phyloP scores from a whole-genome alignment of 2,797 vertebrate species.

The Ceryle rudis region DNA sequence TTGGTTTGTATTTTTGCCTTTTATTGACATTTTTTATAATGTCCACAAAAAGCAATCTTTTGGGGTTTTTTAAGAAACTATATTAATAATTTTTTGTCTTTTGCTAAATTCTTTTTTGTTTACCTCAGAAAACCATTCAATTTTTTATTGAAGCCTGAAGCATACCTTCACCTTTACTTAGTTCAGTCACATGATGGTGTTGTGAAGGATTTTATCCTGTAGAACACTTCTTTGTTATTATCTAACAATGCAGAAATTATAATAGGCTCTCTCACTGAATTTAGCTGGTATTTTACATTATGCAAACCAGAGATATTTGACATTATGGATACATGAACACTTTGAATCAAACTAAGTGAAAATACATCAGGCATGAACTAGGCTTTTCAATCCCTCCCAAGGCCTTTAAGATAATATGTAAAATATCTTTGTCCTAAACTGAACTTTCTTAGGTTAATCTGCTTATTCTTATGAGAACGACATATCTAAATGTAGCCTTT shows the following conservation, averaged over 20 bases:
- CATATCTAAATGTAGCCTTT: background rate
- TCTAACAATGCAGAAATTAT: background rate
- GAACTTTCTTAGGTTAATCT: background rate
- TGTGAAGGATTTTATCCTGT: background rate
- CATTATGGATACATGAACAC: background rate
- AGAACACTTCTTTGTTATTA: background rate
- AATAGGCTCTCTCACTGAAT: background rate
- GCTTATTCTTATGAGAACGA: background rate
- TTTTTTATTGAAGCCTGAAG: background rate
- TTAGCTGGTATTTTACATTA: background rate
- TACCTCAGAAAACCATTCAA: background rate
- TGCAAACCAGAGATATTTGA: background rate
- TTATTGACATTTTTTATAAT: background rate
- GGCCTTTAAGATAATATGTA: background rate
- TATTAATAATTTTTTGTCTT: background rate
- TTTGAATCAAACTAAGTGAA: background rate
- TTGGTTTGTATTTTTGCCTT: background rate
- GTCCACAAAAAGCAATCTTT: background rate
- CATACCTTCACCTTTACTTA: background rate
- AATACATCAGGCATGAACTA: background rate
- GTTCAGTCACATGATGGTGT: background rate
- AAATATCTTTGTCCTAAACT: background rate
- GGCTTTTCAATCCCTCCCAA: background rate
- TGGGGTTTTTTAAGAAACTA: background rate
- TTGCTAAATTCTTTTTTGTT: background rate